Percentiles rank a stretch among this genome's conserved stretches.
These are phyloP conservation scores for Serripes groenlandicus DNA, from an alignment of 2,888 invertebrate genomes.

Conservation along the genomic window DNA sequence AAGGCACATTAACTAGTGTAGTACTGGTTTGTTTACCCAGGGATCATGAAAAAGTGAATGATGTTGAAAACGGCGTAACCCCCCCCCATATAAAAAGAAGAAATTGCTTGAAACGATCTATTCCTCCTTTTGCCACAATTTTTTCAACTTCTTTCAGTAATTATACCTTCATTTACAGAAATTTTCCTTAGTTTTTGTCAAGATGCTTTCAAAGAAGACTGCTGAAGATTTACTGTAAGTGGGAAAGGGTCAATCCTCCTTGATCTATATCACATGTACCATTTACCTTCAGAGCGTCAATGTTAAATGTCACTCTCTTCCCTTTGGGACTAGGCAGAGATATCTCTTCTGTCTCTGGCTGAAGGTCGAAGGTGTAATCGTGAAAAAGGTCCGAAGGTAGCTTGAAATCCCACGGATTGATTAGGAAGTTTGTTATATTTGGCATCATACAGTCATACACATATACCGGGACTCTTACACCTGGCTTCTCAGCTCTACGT, in stretches of 20 bases:
- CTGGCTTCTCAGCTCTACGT: not conserved
- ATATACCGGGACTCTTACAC: constrained; percentile 88
- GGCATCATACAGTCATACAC: constrained; percentile 90
- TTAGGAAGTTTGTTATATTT: constrained; percentile 87
- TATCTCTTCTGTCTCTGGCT: constrained; percentile 40
- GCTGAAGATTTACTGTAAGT: too few relatives aligned
- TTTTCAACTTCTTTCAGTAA: too few relatives aligned
- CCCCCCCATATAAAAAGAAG: too few relatives aligned
- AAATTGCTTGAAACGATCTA: not conserved
- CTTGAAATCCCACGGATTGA: constrained; percentile 79
- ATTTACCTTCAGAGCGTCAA: constrained; percentile 61
- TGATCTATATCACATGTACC: too few relatives aligned
- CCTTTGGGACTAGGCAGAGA: constrained; percentile 31
- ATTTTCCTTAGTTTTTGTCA: too few relatives aligned
- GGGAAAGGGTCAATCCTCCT: too few relatives aligned
- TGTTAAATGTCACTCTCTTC: constrained; percentile 65
- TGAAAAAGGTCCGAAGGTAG: constrained; percentile 81
- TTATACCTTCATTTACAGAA: too few relatives aligned
- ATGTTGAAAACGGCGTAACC: too few relatives aligned
- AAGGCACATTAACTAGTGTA: too few relatives aligned
- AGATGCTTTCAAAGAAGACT: too few relatives aligned
- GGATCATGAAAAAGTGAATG: too few relatives aligned
- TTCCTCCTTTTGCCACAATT: not conserved
- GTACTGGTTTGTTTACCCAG: too few relatives aligned
- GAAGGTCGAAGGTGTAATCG: constrained; percentile 82